Evolutionary conservation across 2,797 vertebrate species (phyloP), one percentile per base, ranked within the genome.

Genomic region (Arnoldichthys spilopterus): DNA sequence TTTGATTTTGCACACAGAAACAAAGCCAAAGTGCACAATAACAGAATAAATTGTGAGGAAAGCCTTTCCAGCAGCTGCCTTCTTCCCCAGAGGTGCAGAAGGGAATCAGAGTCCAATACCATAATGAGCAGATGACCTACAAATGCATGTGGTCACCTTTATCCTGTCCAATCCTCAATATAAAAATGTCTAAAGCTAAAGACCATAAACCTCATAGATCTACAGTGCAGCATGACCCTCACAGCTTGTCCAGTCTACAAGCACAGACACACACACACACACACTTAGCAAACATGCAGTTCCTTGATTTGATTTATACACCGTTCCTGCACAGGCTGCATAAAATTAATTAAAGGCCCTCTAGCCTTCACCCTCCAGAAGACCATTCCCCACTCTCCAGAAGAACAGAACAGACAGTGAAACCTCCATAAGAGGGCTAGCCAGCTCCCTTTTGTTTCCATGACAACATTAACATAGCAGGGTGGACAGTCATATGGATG

Each of bases 221-320:
- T 43, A 9, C 32, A 67, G 30, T 3, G 20, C 28, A 67, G 20
- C 2, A 3, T 47, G 4, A 70, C 8, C 15, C 45, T 28, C 58
- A 47, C 12, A 7, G 24, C 26, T 15, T 69, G 45, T 51, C 45
- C 16, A 11, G 67, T 49, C 15, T 7, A 20, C 43, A 49, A 43
- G 28, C 43, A 20, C 43, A 47, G 22, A 54, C 20, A 22, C 28
- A 32, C 49, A 34, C 67, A 51, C 34, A 74, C 59, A 51, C 34
- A 43, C 40, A 3, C 34, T 37, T 37, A 37, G 59, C 30, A 66
- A 30, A 62, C 58, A 45, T 28, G n/a, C 37, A 30, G 16, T 22
- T 30, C 43, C 68, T 26, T 74, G 13, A 66, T 72, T 72, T 81
- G 71, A 74, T 79, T 79, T 74, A 79, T 79, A 56, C 40, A 47